A percentile compares a stretch with the other conserved stretches of the same genome.
Evolutionary conservation across 2,888 invertebrate genomes (phyloP).

Genomic region (Myopa testacea): DNA sequence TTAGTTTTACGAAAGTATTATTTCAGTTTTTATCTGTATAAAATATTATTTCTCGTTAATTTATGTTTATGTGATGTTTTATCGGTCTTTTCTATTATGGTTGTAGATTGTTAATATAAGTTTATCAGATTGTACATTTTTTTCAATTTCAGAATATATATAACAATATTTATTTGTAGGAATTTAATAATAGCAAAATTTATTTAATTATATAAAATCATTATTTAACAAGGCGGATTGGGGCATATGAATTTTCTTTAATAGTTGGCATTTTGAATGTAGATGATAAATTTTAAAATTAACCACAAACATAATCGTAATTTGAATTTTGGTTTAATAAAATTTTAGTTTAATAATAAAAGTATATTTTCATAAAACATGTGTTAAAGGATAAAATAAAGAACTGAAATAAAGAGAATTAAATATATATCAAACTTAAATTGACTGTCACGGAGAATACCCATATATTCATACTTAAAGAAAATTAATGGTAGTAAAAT

Average conservation of each 20-base stretch:
- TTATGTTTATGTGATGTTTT: constrained; percentile 28
- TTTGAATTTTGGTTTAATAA: no score
- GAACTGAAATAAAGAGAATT: neutral
- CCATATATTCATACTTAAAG: neutral
- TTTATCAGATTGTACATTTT: constrained; percentile 27
- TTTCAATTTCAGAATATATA: constrained; percentile 6
- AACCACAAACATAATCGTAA: no score
- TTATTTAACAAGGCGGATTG: neutral
- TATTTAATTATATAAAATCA: constrained; percentile 12
- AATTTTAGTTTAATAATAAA: no score
- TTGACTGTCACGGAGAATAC: neutral
- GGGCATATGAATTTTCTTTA: neutral
- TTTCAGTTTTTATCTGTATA: constrained; percentile 29
- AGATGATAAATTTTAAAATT: neutral
- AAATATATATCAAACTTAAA: neutral
- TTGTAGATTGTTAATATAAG: constrained; percentile 1
- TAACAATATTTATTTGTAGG: constrained; percentile 17
- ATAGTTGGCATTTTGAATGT: neutral
- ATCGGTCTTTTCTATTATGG: neutral
- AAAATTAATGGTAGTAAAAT: constrained; percentile 6
- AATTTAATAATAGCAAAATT: constrained; percentile 15
- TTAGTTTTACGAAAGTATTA: constrained; percentile 14
- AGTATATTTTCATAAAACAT: no score
- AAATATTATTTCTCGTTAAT: constrained; percentile 32
- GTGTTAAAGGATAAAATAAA: neutral